phyloP scores from a whole-genome alignment of 1,140 invertebrate genomes.

The Procambarus virginalis region DNA sequence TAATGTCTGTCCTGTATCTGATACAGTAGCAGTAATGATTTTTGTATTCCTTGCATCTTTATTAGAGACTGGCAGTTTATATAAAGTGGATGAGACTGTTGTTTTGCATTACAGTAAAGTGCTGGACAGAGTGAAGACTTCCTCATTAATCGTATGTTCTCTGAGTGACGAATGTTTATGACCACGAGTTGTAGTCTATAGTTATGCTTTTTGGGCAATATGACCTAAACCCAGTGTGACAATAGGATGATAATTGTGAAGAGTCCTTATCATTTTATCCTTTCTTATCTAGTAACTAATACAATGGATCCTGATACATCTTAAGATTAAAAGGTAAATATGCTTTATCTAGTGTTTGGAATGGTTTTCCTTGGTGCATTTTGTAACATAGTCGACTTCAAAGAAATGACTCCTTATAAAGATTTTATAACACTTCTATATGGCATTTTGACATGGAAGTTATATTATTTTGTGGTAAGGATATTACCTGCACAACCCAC shows the following conservation, averaged over 20 bases:
- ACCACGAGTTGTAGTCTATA: constrained; percentile 10
- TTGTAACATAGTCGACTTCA: too few species aligned
- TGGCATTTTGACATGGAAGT: too few species aligned
- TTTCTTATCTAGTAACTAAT: constrained; percentile 2
- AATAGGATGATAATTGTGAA: constrained; percentile 7
- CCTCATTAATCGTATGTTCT: constrained; percentile 30
- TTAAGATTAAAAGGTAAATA: too few species aligned
- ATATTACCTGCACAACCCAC: too few species aligned
- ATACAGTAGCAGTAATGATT: background rate
- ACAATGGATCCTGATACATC: background rate
- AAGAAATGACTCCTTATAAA: too few species aligned
- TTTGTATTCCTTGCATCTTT: background rate
- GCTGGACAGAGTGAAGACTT: constrained; percentile 21
- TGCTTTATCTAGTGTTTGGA: too few species aligned
- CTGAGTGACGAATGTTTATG: constrained; percentile 21
- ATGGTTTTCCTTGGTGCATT: too few species aligned
- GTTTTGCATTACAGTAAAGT: constrained; percentile 35
- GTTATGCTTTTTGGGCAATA: background rate
- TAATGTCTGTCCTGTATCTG: background rate
- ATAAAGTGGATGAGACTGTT: constrained; percentile 15
- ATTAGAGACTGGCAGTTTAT: background rate
- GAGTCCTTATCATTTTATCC: background rate
- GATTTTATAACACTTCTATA: too few species aligned
- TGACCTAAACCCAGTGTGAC: constrained; percentile 17
- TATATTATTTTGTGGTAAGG: too few species aligned